A percentile compares a stretch with the other conserved stretches of the same genome.
Evolutionary conservation across 2,888 invertebrate genomes (phyloP).

Genomic region (Calliphora vomitoria): DNA sequence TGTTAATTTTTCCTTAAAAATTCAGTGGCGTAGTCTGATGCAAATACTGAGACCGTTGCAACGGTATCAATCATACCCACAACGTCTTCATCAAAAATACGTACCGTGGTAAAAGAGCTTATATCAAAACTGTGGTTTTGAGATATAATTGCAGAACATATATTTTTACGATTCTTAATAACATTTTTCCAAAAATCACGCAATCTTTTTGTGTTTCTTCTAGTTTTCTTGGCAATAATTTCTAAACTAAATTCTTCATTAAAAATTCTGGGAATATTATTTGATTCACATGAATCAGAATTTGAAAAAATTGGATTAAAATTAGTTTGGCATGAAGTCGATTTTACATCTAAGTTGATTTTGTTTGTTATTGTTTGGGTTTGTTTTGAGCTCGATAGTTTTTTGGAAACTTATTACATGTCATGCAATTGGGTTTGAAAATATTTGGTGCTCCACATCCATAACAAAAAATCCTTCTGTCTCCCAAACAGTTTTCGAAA

Average conservation of each 20-base stretch:
- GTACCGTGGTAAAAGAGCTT: neutral
- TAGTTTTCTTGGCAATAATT: neutral
- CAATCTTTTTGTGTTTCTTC: neutral
- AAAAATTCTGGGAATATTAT: slow-evolving; percentile 27
- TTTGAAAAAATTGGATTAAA: neutral
- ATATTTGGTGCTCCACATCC: slow-evolving; percentile 27
- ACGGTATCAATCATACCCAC: neutral
- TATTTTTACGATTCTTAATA: neutral
- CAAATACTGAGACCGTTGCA: neutral
- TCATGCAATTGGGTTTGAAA: slow-evolving; percentile 16
- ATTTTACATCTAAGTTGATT: slow-evolving; percentile 3
- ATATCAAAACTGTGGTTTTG: neutral
- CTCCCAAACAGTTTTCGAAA: slow-evolving; percentile 20
- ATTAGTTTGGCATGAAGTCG: slow-evolving; percentile 14
- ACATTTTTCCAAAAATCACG: slow-evolving; percentile 1
- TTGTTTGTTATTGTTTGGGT: neutral
- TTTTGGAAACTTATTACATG: slow-evolving; percentile 17
- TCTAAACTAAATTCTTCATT: neutral
- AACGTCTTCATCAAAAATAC: neutral
- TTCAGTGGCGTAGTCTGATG: neutral
- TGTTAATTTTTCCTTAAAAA: neutral
- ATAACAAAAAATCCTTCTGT: slow-evolving; percentile 22
- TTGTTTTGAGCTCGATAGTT: neutral
- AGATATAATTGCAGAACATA: neutral
- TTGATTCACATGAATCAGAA: neutral